phyloP scores from a whole-genome alignment of 2,888 invertebrate genomes.

The Eupithecia vulgata region DNA sequence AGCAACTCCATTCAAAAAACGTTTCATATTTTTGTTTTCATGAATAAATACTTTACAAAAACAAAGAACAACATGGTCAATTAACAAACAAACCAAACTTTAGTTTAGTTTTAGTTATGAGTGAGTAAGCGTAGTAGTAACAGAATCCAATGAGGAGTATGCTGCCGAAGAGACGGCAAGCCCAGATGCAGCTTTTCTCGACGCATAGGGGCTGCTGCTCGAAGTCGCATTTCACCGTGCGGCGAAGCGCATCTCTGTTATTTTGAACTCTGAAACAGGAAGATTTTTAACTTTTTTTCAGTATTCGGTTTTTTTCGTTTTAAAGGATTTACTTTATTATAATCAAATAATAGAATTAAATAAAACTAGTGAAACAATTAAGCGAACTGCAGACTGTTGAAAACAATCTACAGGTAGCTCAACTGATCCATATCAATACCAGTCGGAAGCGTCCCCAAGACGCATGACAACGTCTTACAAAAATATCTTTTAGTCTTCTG shows the following conservation, averaged over 20 bases:
- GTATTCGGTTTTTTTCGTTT: too few relatives aligned
- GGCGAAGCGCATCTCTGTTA: background rate
- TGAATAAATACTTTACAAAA: background rate
- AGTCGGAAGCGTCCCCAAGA: too few relatives aligned
- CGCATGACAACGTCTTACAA: too few relatives aligned
- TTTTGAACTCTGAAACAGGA: conserved; percentile 16
- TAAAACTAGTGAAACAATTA: too few relatives aligned
- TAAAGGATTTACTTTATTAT: too few relatives aligned
- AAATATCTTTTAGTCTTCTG: too few relatives aligned
- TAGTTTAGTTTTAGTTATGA: conserved; percentile 67
- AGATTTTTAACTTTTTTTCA: too few relatives aligned
- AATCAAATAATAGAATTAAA: too few relatives aligned
- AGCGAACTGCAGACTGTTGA: too few relatives aligned
- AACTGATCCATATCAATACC: too few relatives aligned
- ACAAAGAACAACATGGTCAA: background rate
- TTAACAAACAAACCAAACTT: conserved; percentile 68
- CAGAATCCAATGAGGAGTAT: conserved; percentile 63
- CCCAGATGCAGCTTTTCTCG: conserved; percentile 70
- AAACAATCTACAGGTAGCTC: too few relatives aligned
- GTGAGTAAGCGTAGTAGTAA: conserved; percentile 67
- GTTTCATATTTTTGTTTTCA: background rate
- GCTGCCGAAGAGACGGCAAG: conserved; percentile 60
- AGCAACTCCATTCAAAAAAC: background rate
- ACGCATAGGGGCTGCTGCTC: conserved; percentile 61
- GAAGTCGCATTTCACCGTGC: background rate